A percentile compares a stretch with the other conserved stretches of the same genome.
Conservation (phyloP, 1,140 invertebrate genomes). For the Paracyclopina nana region DNA sequence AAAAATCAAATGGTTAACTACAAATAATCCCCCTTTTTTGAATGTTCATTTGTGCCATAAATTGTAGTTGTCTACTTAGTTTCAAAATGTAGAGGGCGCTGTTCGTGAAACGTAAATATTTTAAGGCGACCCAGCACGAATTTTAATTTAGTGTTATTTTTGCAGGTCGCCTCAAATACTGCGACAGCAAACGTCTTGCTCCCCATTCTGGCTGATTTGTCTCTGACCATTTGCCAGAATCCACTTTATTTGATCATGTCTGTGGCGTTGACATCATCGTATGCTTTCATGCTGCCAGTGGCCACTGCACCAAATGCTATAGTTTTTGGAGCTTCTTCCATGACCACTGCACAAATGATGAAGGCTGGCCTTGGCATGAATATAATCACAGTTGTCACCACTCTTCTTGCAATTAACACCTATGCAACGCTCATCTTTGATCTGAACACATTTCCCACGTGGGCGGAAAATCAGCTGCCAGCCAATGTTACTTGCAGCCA, state of each 20-base stretch:
- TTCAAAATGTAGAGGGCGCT: background rate
- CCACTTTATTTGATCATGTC: conserved; percentile 71
- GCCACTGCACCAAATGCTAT: conserved; percentile 78
- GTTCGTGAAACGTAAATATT: conserved; percentile 22
- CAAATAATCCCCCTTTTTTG: background rate
- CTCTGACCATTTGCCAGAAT: conserved; percentile 33
- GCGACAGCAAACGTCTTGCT: conserved; percentile 61
- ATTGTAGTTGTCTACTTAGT: background rate
- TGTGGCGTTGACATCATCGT: conserved; percentile 52
- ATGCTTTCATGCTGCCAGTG: conserved; percentile 50
- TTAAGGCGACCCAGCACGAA: conserved; percentile 28
- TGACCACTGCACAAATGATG: conserved; percentile 52
- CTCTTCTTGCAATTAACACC: conserved; percentile 15
- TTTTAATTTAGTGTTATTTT: too few species aligned
- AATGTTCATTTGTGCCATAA: background rate
- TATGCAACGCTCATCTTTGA: conserved; percentile 18
- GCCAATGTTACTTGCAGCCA: too few species aligned
- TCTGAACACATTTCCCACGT: conserved; percentile 17
- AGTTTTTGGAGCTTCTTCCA: conserved; percentile 54
- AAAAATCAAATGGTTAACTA: background rate
- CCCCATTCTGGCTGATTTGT: conserved; percentile 54
- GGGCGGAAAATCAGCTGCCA: too few species aligned
- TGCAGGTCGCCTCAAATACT: conserved; percentile 60
- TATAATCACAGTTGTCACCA: background rate
- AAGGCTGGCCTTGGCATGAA: conserved; percentile 11